phyloP scores from a whole-genome alignment of 2,113 vertebrate species.

The Ariopsis seemanni region DNA sequence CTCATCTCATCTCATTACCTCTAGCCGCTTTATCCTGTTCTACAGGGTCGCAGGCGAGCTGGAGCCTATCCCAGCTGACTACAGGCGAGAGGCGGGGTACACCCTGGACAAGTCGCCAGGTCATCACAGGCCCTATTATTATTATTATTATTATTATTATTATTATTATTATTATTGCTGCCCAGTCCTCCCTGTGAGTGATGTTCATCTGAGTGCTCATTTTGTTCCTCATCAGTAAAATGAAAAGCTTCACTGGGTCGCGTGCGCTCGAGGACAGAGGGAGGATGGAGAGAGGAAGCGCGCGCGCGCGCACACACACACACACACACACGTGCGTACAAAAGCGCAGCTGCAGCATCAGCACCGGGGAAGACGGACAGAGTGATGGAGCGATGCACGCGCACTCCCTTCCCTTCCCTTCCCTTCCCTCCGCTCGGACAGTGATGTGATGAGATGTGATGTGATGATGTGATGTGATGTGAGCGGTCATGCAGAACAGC shows the following conservation, averaged over 20 bases:
- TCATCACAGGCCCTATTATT: no score
- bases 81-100: no score
- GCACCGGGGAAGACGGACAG: neutral
- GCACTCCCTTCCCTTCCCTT: neutral
- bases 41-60: no score
- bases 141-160: no score
- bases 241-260: neutral
- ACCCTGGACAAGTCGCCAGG: no score
- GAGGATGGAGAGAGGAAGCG: neutral
- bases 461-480: neutral
- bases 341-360: neutral
- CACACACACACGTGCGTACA: neutral
- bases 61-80: no score
- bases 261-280: neutral
- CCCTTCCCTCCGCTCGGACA: neutral
- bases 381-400: neutral
- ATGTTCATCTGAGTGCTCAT: neutral
- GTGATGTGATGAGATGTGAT: no score
- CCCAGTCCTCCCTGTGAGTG: neutral
- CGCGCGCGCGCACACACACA: neutral
- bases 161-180: neutral
- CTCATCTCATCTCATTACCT: no score
- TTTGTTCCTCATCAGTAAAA: neutral
- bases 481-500: slow-evolving; percentile 30
- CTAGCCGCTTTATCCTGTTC: no score